Conservation (phyloP, 23 tunicate genomes). For the Botrylloides violaceus region DNA sequence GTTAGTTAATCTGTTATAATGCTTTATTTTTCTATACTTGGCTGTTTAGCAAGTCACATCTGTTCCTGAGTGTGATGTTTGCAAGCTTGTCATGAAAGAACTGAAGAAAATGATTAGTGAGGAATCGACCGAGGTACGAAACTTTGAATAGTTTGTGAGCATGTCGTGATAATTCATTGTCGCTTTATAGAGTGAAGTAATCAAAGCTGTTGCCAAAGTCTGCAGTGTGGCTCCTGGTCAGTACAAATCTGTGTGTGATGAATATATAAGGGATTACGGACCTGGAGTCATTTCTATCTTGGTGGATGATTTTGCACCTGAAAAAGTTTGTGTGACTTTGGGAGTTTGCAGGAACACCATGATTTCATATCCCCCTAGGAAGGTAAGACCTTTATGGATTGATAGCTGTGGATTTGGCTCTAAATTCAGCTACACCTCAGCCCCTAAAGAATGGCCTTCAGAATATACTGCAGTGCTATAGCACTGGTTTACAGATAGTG, state of each 20-base stretch:
- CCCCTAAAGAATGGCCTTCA: too few relatives aligned
- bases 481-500: too few relatives aligned
- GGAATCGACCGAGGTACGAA: not conserved
- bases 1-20: not conserved
- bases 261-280: not conserved
- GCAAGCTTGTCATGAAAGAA: not conserved
- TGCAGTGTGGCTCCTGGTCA: not conserved
- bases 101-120: not conserved
- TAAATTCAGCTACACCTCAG: too few relatives aligned
- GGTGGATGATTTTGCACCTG: not conserved
- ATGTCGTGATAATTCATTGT: too few relatives aligned
- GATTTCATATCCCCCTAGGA: not conserved
- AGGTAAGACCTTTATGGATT: not conserved
- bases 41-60: not conserved
- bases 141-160: too few relatives aligned
- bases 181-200: not conserved
- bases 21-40: too few relatives aligned
- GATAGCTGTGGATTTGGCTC: too few relatives aligned
- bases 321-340: not conserved
- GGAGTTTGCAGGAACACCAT: not conserved
- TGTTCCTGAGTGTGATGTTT: not conserved
- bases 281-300: not conserved
- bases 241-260: not conserved
- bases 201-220: not conserved
- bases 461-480: too few relatives aligned